Evolutionary conservation across 2,888 invertebrate genomes (phyloP), one percentile per base, ranked within the genome.

Genomic region (Drosophila mimetica): DNA sequence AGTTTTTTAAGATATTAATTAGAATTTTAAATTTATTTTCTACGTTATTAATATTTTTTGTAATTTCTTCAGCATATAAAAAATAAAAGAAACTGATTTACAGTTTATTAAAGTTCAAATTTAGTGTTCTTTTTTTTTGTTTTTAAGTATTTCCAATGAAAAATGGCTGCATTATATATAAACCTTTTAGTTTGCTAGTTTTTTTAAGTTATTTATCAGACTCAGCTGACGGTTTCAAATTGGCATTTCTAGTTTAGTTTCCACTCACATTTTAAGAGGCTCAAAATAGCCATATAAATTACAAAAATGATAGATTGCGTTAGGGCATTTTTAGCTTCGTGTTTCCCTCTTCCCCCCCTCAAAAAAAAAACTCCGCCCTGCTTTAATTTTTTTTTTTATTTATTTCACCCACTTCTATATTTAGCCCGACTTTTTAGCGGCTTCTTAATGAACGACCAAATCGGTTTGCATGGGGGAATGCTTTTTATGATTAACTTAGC

Each of bases 401-500:
- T 75, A 58, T 44, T 16, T 11, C 57, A 13, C 42, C 46, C 52
- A 9, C 18, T 44, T 34, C 79, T 80, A 80, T 84, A 71, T 84
- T 72, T 78, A 57, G 78, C 46, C 6, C 0, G 42, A 65, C 75
- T 75, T 70, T 71, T 80, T 80, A 80, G 78, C 80, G 67, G 64
- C 53, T 75, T 78, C 58, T 28, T 75, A 84, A 74, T 80, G 59
- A 76, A 74, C 28, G 6, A 8, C 11, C 54, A 55, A 42, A 50
- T 65, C 53, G 37, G 37, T 57, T 57, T 36, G 32, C 14, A 14
- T 54, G 42, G 60, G 60, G 58, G 44, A 52, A 47, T 67, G 41
- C 51, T 59, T 77, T 79, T 82, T 70, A 77, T 77, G 83, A 82
- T 77, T 77, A 74, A 77, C 80, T 79, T 83, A 79, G 83, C 83